Base-by-base conservation (phyloP, 1,140 invertebrate genomes). In the Dinoponera quadriceps region DNA sequence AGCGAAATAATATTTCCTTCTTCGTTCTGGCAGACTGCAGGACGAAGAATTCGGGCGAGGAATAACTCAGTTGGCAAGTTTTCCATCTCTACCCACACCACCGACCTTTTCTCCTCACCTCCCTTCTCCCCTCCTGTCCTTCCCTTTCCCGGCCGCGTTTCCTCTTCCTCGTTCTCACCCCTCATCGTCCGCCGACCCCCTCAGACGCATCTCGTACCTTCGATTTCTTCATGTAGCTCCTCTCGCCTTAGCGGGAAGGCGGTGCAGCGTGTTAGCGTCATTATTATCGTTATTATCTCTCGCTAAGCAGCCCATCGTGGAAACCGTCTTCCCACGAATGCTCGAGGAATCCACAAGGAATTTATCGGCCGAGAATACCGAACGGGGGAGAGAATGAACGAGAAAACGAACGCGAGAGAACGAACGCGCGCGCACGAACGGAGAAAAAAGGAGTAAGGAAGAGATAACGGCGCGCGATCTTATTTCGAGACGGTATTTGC, bases 271-370 rank as follows among this genome's bases (percentile, higher is more conserved):
- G 78, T 81, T 87, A 88, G 86, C 69, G 69, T 81, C 85, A 84
- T 87, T 88, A 87, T 88, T 87, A 88, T 88, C 85, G 82, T 88
- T 87, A 87, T 88, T 88, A 87, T 85, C 82, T 54, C 65, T 77
- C 51, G 25, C 69, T 84, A 87, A 87, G 85, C 85, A 82, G 75
- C 71, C 62, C 82, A 33, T 87, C 69, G n/a, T 29, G 18, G 20
- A 65, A 51, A 73, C 57, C 63, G 44, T 38, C 20, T 22, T 33
- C 27, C 55, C 55, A 16, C 55, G 75, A 51, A 75, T 85, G 57
- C 60, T 55, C 77, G 49, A 29, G 14, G 78, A 88, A 88, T 88
- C 83, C 68, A 33, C 68, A 7, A 49, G 69, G 82, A 89, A 89
- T 89, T 86, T 89, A 86, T 86, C 59, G 81, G 75, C 29, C 59